Percentiles rank a stretch among this genome's conserved stretches.
These are phyloP conservation scores for Morpho deidamia DNA, from an alignment of 2,888 invertebrate genomes.

Conservation along the genomic window DNA sequence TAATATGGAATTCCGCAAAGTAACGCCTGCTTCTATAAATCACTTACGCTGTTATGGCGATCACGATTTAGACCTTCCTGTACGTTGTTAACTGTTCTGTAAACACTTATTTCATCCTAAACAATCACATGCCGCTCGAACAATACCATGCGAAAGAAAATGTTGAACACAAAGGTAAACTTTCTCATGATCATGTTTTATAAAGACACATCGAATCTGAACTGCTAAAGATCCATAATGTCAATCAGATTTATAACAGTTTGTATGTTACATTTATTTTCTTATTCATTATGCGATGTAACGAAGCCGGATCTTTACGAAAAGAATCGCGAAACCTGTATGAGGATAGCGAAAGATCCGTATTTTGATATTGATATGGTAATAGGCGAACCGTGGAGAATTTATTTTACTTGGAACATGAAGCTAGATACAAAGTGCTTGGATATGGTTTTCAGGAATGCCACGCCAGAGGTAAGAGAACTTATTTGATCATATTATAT, in stretches of 20 bases:
- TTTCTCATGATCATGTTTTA: slow-evolving; percentile 20
- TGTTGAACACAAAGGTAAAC: slow-evolving; percentile 12
- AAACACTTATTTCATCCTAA: background rate
- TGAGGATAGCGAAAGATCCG: slow-evolving; percentile 38
- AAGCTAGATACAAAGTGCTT: slow-evolving; percentile 42
- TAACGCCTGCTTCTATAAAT: no score
- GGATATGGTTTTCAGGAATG: slow-evolving; percentile 47
- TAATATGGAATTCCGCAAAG: no score
- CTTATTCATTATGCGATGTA: background rate
- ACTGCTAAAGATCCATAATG: slow-evolving; percentile 1
- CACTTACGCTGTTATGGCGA: background rate
- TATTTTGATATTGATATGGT: slow-evolving; percentile 51
- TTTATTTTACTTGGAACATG: slow-evolving; percentile 57
- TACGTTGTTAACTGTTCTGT: background rate
- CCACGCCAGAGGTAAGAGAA: slow-evolving; percentile 40
- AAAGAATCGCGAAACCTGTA: slow-evolving; percentile 33
- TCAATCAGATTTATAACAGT: background rate
- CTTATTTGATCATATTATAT: no score
- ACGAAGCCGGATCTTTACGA: slow-evolving; percentile 5
- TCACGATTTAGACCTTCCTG: background rate
- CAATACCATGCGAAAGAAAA: slow-evolving; percentile 12
- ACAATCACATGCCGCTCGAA: slow-evolving; percentile 1
- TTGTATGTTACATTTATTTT: background rate
- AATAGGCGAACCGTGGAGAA: slow-evolving; percentile 47
- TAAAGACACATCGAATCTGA: background rate